Base-by-base conservation (phyloP, 37 sponge, comb jelly and placozoan species). In the Chondrosia reniformis region DNA sequence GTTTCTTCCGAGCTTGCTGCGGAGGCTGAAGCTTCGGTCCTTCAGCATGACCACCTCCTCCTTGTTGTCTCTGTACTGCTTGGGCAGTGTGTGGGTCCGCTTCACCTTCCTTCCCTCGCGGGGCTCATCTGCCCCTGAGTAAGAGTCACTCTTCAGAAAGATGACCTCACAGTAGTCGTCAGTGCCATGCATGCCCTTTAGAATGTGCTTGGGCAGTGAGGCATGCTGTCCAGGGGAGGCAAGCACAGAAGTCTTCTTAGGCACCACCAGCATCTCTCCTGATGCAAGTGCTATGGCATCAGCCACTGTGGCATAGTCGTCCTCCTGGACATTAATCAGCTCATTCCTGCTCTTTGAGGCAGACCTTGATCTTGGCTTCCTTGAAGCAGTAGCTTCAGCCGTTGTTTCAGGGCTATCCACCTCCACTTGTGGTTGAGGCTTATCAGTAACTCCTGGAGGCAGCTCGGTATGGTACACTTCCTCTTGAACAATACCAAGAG, bases 261-360 rank as follows among this genome's bases (percentile, higher is more conserved):
- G 19, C 19, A 39, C 42, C 10, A 46, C 85, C 3, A 79, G 44
- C 43, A 22, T 31, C 38, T 75, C 76, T 19, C 38, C 49, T 45
- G 73, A 36, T 1, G 75, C 66, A 0, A 22, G 22, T 0, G 45
- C 43, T 10, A 80, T 74, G 46, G 67, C 33, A 73, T 80, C 80
- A 80, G 79, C 79, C 2, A 85, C 86, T 27, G 67, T 40, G 9
- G 86, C 39, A 74, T 85, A 85, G 32, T 74, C 42, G 21, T 63
- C 57, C 10, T 39, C 42, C 0, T 28, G 32, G 31, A 10, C 22
- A 36, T 13, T 30, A 6, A 30, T 59, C 30, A 7, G 61, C 22
- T 59, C 61, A 30, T 49, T 10, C 15, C n/a, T n/a, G n/a, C n/a
- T n/a, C n/a, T n/a, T n/a, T n/a, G n/a, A 10, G 52, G 61, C 6